Conservation (phyloP, 2,888 invertebrate species). For the Ornithoptera alexandrae region DNA sequence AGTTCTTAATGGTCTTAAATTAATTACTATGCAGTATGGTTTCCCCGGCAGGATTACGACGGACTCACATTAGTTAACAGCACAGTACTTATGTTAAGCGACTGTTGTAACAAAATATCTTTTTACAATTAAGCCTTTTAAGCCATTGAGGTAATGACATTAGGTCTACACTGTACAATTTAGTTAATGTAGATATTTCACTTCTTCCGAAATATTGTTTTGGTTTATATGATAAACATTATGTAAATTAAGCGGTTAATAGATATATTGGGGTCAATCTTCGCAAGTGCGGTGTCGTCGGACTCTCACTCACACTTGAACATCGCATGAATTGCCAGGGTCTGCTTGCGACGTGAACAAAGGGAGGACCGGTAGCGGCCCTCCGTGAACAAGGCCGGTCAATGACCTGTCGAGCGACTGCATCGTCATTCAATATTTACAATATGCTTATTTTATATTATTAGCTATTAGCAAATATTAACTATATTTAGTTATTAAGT, state of each 20-base stretch:
- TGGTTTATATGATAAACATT: neutral
- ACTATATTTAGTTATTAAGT: neutral
- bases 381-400: conserved; percentile 76
- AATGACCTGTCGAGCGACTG: conserved; percentile 63
- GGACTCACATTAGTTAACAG: neutral
- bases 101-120: neutral
- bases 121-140: neutral
- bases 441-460: conserved; percentile 46
- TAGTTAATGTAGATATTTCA: neutral
- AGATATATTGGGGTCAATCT: conserved; percentile 1
- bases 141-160: neutral
- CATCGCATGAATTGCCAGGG: conserved; percentile 39
- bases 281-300: conserved; percentile 3
- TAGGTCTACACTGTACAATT: neutral
- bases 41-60: neutral
- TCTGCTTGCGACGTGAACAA: conserved; percentile 54
- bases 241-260: neutral
- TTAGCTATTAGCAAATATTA: neutral
- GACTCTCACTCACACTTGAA: conserved; percentile 28
- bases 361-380: conserved; percentile 56
- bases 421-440: conserved; percentile 42
- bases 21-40: neutral
- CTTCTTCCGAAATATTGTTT: too few species aligned
- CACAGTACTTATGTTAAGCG: neutral
- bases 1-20: neutral